Evolutionary conservation across 1,140 invertebrate genomes (phyloP), one percentile per base, ranked within the genome.

Genomic region (Drosophila varians): DNA sequence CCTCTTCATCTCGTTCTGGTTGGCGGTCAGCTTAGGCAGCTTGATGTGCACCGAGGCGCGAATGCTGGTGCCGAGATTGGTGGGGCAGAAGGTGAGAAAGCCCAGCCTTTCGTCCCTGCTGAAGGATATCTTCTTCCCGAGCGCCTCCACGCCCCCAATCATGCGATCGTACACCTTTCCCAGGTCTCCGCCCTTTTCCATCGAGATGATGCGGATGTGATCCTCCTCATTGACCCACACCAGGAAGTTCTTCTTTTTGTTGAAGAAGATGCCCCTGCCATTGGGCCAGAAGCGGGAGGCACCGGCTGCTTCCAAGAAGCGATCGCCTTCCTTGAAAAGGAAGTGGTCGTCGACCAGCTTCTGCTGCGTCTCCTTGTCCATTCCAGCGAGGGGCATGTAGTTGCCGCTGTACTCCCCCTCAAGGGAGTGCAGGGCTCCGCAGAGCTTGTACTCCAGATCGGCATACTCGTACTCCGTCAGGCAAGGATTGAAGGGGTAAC

Each of bases 191-290:
- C 98, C 98, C 94, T 95, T 96, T 91, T 99, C 97, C 98, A 99
- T 99, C 61, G 98, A 98, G 90, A 99, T 99, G 82, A 99, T 95
- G 76, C 98, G 95, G 55, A 99, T 93, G 91, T 99, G 98, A 93
- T 99, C 98, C 92, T 99, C 98, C 91, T 99, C 98, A 91, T 99
- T 99, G 92, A 96, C 95, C 98, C 98, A 99, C 25, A 99, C 96
- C 68, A 99, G 92, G 94, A 99, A 99, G 49, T 96, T 98, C 92
- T 98, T 98, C 91, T 94, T 94, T 71, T 97, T 95, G 90, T 99
- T 99, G 93, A 98, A 96, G 94, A 94, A 99, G 92, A 99, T 99
- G 89, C 98, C 98, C 90, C 98, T 96, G 9, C 98, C 98, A 45
- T 94, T 93, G 36, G 98, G 98, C 98, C 98, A 99, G 93, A 94